Percentiles rank a stretch among this genome's conserved stretches.
phyloP scores from a whole-genome alignment of 1,140 invertebrate genomes.

The Pseudomyrmex sp. region DNA sequence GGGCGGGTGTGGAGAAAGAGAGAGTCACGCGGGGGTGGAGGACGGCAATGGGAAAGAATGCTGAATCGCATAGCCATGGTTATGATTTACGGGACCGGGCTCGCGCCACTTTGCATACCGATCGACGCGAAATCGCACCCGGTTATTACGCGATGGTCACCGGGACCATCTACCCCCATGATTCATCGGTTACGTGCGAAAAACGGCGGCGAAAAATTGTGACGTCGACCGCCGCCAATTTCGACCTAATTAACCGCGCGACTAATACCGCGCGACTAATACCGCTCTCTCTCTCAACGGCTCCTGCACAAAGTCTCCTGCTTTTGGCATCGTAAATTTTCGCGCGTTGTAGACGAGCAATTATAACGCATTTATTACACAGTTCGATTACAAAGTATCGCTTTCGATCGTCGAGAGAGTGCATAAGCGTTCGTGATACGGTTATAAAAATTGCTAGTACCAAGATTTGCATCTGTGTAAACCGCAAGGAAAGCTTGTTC shows the following conservation, averaged over 20 bases:
- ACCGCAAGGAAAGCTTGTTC: not conserved
- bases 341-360: not conserved
- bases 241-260: conserved; percentile 66
- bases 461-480: not conserved
- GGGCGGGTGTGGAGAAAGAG: conserved; percentile 37
- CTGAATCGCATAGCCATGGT: conserved; percentile 64
- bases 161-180: conserved; percentile 27
- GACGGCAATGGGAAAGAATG: conserved; percentile 68
- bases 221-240: conserved; percentile 53
- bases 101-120: conserved; percentile 74
- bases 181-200: conserved; percentile 71
- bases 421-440: not conserved
- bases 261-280: conserved; percentile 37
- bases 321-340: conserved; percentile 38
- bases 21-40: not conserved
- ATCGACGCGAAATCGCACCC: conserved; percentile 70
- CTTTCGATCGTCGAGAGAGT: not conserved
- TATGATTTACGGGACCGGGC: conserved; percentile 72
- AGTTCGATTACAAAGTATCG: conserved; percentile 15
- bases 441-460: not conserved
- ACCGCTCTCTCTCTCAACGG: not conserved
- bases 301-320: conserved; percentile 4
- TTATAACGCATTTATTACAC: conserved; percentile 41
- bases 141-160: conserved; percentile 69
- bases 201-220: conserved; percentile 76